phyloP scores from a whole-genome alignment of 2,888 invertebrate genomes.

The Tenthredo mesomela region DNA sequence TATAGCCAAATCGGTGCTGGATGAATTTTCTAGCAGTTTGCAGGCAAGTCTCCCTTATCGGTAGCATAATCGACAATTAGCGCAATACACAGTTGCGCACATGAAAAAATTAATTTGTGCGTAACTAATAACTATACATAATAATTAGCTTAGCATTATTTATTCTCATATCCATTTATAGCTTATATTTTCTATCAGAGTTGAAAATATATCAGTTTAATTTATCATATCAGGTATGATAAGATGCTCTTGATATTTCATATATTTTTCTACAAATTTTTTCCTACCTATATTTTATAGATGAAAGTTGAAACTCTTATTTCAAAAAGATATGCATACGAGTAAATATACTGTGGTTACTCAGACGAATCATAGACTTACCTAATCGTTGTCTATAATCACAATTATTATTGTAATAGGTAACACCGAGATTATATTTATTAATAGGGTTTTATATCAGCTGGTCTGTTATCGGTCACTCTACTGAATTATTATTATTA shows the following conservation, averaged over 20 bases:
- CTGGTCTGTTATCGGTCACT: slow-evolving; percentile 52
- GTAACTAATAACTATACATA: neutral
- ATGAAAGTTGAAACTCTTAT: neutral
- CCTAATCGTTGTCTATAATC: slow-evolving; percentile 7
- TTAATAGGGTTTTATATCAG: slow-evolving; percentile 46
- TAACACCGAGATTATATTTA: slow-evolving; percentile 45
- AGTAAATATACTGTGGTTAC: neutral
- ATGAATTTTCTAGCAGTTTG: neutral
- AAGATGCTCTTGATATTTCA: neutral
- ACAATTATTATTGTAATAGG: neutral
- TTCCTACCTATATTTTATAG: neutral
- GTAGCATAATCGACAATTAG: slow-evolving; percentile 2
- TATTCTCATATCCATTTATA: neutral
- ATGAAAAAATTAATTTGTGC: neutral
- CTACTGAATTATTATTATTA: slow-evolving; percentile 29
- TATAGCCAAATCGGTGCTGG: neutral
- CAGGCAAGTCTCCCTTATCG: slow-evolving; percentile 12
- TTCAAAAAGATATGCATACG: neutral
- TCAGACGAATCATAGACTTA: slow-evolving; percentile 26
- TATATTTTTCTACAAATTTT: slow-evolving; percentile 43
- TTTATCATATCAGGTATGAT: neutral
- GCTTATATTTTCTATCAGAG: slow-evolving; percentile 11
- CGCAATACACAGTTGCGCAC: neutral
- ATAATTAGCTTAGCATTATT: slow-evolving; percentile 15
- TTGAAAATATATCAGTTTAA: neutral